Base-by-base conservation (phyloP, 2,888 invertebrate species). In the Eupithecia dodoneata region DNA sequence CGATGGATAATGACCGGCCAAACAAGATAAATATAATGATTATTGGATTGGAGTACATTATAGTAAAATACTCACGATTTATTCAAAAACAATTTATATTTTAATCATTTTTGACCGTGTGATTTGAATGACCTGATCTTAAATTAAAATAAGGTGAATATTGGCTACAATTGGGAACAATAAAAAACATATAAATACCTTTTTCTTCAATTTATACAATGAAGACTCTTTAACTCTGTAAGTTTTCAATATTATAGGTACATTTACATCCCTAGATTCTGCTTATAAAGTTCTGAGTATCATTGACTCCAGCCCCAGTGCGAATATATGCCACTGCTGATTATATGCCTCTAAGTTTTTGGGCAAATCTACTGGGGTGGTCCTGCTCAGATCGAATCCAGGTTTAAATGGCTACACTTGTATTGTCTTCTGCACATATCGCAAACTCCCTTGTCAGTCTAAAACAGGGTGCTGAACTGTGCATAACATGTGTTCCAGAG, bases 21-120 rank as follows among this genome's bases (percentile, higher is more conserved):
- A 79, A 82, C 81, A 77, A 81, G 84, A 80, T 83, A 81, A 75
- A 73, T 80, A 76, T 79, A 82, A 77, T 76, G 76, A 81, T 82
- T 76, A 75, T 76, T 75, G 52, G 47, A 65, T 66, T 71, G 71
- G 10, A 69, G 71, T 65, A 75, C 72, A 69, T 65, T 66, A 75
- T 59, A 59, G 59, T 49, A 78, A 80, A 83, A 82, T 76, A 80
- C 80, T 83, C 83, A 83, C 82, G 81, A 83, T 77, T 77, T 63
- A 12, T 65, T 63, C 6, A 59, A 41, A 72, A 30, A 44, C 18
- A 42, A 52, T 72, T 59, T 59, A 72, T 59, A 44, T 55, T 59
- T 59, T 55, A 55, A 18, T 59, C 59, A 59, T 9, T 18, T 55
- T 55, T 30, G 12, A 7, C 12, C 7, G 41, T 41, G 12, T 41